Evolutionary conservation across 2,113 vertebrate species (phyloP).

Genomic region (Mellivora capensis): DNA sequence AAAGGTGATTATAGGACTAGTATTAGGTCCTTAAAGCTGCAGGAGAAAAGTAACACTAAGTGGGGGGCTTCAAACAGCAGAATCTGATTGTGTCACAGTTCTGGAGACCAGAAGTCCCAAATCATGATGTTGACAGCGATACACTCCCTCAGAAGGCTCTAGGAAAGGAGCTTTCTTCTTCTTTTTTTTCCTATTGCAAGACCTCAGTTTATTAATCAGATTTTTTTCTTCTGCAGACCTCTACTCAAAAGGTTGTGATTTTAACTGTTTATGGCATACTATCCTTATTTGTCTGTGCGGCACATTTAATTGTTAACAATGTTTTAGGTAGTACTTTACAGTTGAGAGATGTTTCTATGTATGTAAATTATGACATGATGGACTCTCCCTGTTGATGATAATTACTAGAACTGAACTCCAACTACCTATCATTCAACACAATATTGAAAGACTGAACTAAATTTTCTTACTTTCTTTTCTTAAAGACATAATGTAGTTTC

Average conservation of each 20-base stretch:
- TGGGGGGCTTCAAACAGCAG: background rate
- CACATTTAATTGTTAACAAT: background rate
- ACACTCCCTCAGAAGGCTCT: background rate
- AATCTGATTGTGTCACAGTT: too few species aligned
- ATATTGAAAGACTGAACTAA: background rate
- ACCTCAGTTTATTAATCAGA: background rate
- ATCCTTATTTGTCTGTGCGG: background rate
- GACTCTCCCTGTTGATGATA: background rate
- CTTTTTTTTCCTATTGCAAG: background rate
- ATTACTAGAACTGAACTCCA: background rate
- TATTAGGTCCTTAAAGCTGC: background rate
- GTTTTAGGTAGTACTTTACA: background rate
- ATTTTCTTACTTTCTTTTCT: background rate
- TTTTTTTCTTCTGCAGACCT: background rate
- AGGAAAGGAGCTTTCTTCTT: too few species aligned
- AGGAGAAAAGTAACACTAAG: background rate
- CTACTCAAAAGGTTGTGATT: background rate
- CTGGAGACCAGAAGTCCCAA: background rate
- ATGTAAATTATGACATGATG: background rate
- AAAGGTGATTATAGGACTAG: background rate
- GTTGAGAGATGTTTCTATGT: background rate
- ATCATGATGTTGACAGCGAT: background rate
- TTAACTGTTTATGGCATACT: background rate
- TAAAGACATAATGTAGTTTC: background rate
- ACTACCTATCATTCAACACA: background rate